Base-by-base conservation (phyloP, 2,113 vertebrate species). In the Pachycephala philippinensis region DNA sequence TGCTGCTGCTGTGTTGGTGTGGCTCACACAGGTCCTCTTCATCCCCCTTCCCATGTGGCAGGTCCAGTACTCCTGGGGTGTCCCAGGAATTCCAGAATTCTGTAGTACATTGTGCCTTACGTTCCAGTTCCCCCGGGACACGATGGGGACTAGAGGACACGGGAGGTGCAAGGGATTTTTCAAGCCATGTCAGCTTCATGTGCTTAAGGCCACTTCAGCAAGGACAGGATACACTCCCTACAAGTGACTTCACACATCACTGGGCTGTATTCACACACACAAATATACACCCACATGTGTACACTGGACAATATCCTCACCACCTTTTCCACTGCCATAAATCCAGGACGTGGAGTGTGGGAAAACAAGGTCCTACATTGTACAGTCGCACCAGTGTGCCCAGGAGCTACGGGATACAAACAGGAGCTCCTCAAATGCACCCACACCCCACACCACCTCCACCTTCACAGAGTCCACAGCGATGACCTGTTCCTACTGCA, bases 71-170 rank as follows among this genome's bases (percentile, higher is more conserved):
- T 54, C 70, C 63, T 69, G 70, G 17, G 31, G 4, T 7, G 17
- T 35, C 19, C n/a, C 79, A 69, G n/a, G 63, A 69, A 49, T 40
- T 53, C 54, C 47, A 47, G 30, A 83, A 42, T 23, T 64, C 72
- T 2, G 0, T 5, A 6, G 10, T 4, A 8, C 24, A 7, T 30
- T 0, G 0, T 31, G 44, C 24, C 23, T 40, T 5, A 4, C 6
- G n/a, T 45, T 74, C 30, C 52, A 27, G 7, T 63, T 64, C 23
- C 28, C 39, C 15, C 0, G 0, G 10, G 37, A 27, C 15, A 8
- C 3, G 3, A 5, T 2, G 5, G 59, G 56, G 60, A 64, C 28
- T 2, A 1, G 19, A 59, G 59, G 74, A 27, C 22, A 10, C 0
- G 0, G 16, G 49, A 54, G 11, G 1, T 35, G 7, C 11, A 18